Percentiles rank a stretch among this genome's conserved stretches.
Conservation (phyloP, 1,140 invertebrate species). For the Leptinotarsa undecemlineata region DNA sequence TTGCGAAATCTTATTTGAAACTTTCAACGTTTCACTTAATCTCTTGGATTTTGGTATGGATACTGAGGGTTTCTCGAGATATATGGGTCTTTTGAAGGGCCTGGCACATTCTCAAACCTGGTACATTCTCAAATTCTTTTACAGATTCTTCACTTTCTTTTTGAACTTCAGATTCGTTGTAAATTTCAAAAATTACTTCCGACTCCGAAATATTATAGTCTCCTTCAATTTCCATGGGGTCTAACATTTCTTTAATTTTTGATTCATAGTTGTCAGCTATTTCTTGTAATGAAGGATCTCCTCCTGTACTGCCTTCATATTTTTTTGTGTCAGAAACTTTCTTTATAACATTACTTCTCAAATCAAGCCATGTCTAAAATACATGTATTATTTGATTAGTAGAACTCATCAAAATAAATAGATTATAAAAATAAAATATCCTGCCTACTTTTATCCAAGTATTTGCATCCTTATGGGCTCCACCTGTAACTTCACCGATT, state of each 20-base stretch:
- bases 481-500: background rate
- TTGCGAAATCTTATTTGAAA: too few relatives aligned
- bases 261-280: background rate
- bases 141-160: too few relatives aligned
- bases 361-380: background rate
- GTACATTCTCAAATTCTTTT: too few relatives aligned
- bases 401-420: too few relatives aligned
- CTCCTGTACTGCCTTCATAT: background rate
- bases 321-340: background rate
- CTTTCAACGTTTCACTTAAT: too few relatives aligned
- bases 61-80: too few relatives aligned
- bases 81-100: too few relatives aligned
- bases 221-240: constrained; percentile 5
- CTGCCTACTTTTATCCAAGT: background rate
- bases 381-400: background rate
- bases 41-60: too few relatives aligned
- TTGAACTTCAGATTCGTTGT: too few relatives aligned
- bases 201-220: constrained; percentile 1
- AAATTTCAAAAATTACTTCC: background rate
- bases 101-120: too few relatives aligned
- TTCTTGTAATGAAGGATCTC: constrained; percentile 7
- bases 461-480: background rate
- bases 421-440: too few relatives aligned
- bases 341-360: background rate
- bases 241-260: constrained; percentile 9